Base-by-base conservation (phyloP, 2,888 invertebrate species). In the Yponomeuta malinellus region DNA sequence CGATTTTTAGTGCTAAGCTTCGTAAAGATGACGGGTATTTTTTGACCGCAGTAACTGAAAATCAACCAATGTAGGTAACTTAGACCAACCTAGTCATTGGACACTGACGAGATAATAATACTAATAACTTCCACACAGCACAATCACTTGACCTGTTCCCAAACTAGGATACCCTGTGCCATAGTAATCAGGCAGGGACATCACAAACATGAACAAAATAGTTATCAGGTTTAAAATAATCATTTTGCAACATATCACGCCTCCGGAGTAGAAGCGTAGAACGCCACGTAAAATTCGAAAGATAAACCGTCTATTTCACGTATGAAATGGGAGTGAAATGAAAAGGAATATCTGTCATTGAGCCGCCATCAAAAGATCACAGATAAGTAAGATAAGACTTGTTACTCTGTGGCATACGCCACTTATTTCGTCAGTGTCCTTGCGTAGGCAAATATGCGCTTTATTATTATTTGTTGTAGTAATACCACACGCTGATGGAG, bases 271-370 rank as follows among this genome's bases (percentile, higher is more conserved):
- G 64, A 64, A 64, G 33, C 33, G 15, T 29, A 8, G 63, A 63
- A 10, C 63, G 29, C 31, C 33, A 65, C 65, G 33, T 65, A 71
- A 71, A 69, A 52, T 65, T 48, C 69, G 37, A 48, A 68, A 71
- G 69, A 65, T 65, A 68, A 68, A 68, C 67, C 67, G 67, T 43
- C n/a, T 48, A 68, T 68, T 68, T 71, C 65, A 70, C 48, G 65
- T 65, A 63, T 67, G 71, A 70, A 71, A 71, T 67, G 69, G 66
- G 33, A 48, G 23, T 66, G 59, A 71, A 64, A 71, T 70, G 70
- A 70, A 71, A 71, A 65, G 10, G 69, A 63, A 71, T 71, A 69
- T 69, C 31, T 71, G 71, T 71, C 71, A 69, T 65, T 48, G 69
- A 69, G 67, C 67, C 23, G 23, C n/a, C 65, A 15, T 6, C n/a